Evolutionary conservation across 2,888 invertebrate genomes (phyloP).

Genomic region (Homarus gammarus): DNA sequence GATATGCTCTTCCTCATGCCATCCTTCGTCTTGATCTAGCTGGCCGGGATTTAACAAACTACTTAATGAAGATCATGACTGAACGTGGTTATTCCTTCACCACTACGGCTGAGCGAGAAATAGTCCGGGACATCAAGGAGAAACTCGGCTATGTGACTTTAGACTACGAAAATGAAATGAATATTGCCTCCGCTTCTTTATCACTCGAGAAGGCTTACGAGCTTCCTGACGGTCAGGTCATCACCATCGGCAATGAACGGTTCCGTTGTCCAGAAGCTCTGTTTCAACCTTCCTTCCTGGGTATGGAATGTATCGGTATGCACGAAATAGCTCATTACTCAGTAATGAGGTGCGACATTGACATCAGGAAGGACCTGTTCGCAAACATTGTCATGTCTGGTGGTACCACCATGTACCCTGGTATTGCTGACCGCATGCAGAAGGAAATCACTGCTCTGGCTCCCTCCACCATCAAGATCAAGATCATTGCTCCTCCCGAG

Average conservation of each 20-base stretch:
- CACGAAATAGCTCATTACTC: constrained; percentile 84
- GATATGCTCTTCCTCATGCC: constrained; percentile 76
- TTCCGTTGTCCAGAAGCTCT: constrained; percentile 90
- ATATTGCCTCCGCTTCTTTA: constrained; percentile 52
- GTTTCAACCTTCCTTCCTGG: constrained; percentile 83
- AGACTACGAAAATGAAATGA: constrained; percentile 68
- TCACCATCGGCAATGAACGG: constrained; percentile 81
- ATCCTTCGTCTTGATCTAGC: constrained; percentile 64
- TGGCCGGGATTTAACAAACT: constrained; percentile 63
- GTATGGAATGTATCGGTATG: constrained; percentile 77
- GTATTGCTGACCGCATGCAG: constrained; percentile 75
- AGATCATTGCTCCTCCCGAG: constrained; percentile 78
- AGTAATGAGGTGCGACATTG: constrained; percentile 79
- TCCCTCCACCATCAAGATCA: constrained; percentile 78
- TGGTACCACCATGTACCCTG: constrained; percentile 74
- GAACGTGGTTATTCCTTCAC: constrained; percentile 71
- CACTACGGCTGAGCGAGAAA: constrained; percentile 71
- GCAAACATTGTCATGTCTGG: constrained; percentile 73
- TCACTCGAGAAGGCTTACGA: constrained; percentile 71
- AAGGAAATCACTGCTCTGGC: constrained; percentile 77
- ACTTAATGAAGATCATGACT: constrained; percentile 71
- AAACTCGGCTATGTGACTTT: constrained; percentile 70
- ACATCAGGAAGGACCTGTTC: constrained; percentile 77
- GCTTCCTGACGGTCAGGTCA: constrained; percentile 75
- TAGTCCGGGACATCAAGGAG: constrained; percentile 71